Conservation (phyloP, 2,113 vertebrate species). For the Sceloporus tristichus region DNA sequence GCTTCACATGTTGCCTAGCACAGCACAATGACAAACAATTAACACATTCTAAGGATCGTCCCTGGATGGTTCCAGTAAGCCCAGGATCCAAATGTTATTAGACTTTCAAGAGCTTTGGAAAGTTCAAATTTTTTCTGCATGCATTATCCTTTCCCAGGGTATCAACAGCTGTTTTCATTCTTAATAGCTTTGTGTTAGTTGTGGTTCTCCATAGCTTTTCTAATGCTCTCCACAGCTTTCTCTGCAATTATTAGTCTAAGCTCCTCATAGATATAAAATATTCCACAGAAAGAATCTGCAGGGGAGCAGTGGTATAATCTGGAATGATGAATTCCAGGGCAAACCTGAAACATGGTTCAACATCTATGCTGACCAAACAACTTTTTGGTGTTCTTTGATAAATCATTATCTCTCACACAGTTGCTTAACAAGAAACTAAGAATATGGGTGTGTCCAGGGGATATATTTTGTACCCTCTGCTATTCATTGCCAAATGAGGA, state of each 20-base stretch:
- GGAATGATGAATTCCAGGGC: neutral
- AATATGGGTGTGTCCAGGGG: neutral
- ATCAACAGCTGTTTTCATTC: conserved; percentile 43
- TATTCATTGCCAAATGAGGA: conserved; percentile 2
- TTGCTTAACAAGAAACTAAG: neutral
- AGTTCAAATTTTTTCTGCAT: conserved; percentile 53
- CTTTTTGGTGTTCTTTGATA: neutral
- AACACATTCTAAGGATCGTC: conserved; percentile 36
- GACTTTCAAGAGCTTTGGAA: conserved; percentile 22
- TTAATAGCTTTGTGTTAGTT: conserved; percentile 43
- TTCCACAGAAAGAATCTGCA: neutral
- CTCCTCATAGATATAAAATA: neutral
- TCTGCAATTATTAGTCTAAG: conserved; percentile 28
- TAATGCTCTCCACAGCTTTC: conserved; percentile 33
- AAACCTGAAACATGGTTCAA: conserved; percentile 7
- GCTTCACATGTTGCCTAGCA: neutral
- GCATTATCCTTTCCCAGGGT: conserved; percentile 46
- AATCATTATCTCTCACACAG: neutral
- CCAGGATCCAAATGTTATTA: conserved; percentile 26
- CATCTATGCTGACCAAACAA: neutral
- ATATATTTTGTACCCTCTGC: neutral
- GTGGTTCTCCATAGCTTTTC: conserved; percentile 40
- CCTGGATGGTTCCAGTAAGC: conserved; percentile 23
- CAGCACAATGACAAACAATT: neutral
- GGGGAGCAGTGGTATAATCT: neutral